phyloP scores from a whole-genome alignment of 2,113 vertebrate genomes.

The Fukomys damarensis region DNA sequence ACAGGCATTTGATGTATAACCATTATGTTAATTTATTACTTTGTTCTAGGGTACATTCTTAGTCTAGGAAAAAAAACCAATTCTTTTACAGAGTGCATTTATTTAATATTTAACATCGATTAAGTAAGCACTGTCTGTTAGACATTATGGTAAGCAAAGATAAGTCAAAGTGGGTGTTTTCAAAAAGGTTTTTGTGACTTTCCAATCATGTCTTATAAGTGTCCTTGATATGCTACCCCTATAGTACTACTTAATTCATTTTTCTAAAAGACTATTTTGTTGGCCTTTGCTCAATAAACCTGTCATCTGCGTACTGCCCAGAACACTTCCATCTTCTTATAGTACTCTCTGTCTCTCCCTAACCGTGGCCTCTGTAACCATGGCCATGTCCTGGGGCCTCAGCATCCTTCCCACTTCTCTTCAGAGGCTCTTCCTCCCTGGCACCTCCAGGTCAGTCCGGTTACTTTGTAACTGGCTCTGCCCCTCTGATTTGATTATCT shows the following conservation, averaged over 20 bases:
- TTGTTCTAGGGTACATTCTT: slow-evolving; percentile 35
- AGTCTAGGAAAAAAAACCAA: neutral
- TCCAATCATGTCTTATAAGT: neutral
- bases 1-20: slow-evolving; percentile 15
- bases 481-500: neutral
- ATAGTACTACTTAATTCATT: neutral
- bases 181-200: slow-evolving; percentile 29
- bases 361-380: neutral
- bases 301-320: neutral
- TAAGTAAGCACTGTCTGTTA: neutral
- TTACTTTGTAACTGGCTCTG: neutral
- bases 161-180: slow-evolving; percentile 48
- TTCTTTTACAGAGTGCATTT: neutral
- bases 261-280: slow-evolving; percentile 37
- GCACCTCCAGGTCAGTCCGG: neutral
- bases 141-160: neutral
- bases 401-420: neutral
- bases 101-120: slow-evolving; percentile 41
- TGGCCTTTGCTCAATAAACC: neutral
- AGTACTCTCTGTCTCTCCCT: neutral
- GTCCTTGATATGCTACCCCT: neutral
- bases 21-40: neutral
- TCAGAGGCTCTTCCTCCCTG: neutral
- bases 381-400: neutral
- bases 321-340: neutral